Base-by-base conservation (phyloP, 2,888 invertebrate species). In the Euzetes globulus region DNA sequence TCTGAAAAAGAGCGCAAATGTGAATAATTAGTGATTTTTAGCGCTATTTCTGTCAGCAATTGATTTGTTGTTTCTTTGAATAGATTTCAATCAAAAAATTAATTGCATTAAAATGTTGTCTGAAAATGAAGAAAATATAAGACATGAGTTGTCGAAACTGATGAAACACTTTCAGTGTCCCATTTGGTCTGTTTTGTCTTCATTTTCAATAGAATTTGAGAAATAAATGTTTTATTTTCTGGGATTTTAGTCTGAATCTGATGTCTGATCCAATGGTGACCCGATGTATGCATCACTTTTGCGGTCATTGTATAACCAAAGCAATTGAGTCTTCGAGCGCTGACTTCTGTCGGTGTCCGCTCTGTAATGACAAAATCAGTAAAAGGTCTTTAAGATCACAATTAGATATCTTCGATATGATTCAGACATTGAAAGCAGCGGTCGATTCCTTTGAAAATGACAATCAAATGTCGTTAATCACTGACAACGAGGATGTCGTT, bases 221-320 rank as follows among this genome's bases (percentile, higher is more conserved):
- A 63, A 27, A 27, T 29, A 29, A 19, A 55, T 22, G 27, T 29
- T 63, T n/a, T n/a, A n/a, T n/a, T n/a, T n/a, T n/a, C n/a, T n/a
- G n/a, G n/a, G n/a, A 6, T 63, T 63, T 33, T 17, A 65, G 65
- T 37, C 19, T 65, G 13, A 33, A 65, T 33, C 65, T 65, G 19
- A 65, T 65, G 65, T 29, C 65, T 37, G 29, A 65, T 65, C 65
- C 65, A 65, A n/a, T 37, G 65, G 19, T 65, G 37, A 65, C 65
- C 3, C 65, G 41, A 37, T 65, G 65, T 65, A n/a, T 65, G 13
- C 65, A 65, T 19, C 33, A 33, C 29, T 65, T 65, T 37, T 65
- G 65, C n/a, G 37, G 41, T 37, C 7, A 15, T 5, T 65, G 65
- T 65, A 65, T 65, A 15, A 37, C 15, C 41, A 65, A 65, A 65